Percentiles rank a stretch among this genome's conserved stretches.
These are phyloP conservation scores for Paratilapia polleni DNA, from an alignment of 2,113 vertebrate genomes.

Conservation along the genomic window DNA sequence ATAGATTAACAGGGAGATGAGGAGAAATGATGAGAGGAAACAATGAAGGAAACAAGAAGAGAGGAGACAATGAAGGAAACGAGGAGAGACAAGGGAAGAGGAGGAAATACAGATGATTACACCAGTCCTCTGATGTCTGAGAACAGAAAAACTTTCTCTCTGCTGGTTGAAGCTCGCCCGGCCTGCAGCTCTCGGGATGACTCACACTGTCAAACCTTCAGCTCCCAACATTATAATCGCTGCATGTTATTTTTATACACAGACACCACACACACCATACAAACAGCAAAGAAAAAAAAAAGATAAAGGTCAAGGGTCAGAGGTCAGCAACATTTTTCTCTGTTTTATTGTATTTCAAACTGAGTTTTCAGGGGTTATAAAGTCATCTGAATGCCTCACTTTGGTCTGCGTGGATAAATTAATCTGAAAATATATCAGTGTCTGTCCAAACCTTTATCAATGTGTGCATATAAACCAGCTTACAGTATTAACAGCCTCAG, in stretches of 20 bases:
- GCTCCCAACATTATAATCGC: background rate
- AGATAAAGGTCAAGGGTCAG: background rate
- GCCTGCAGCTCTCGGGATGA: constrained; percentile 1
- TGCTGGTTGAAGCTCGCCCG: background rate
- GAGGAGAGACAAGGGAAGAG: background rate
- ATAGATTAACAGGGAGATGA: background rate
- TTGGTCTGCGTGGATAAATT: background rate
- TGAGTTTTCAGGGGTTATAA: background rate
- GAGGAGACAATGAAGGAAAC: background rate
- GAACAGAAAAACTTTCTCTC: background rate
- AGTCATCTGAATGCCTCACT: background rate
- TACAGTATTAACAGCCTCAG: background rate
- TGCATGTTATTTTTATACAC: background rate
- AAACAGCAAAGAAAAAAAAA: background rate
- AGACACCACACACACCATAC: background rate
- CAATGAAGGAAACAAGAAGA: background rate
- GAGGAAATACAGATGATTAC: background rate
- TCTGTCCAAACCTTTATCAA: background rate
- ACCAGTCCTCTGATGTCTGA: background rate
- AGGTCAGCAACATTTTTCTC: background rate
- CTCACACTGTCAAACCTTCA: constrained; percentile 9
- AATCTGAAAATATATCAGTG: background rate
- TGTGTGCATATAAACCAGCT: background rate
- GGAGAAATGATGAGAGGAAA: background rate
- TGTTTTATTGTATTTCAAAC: background rate